phyloP scores from a whole-genome alignment of 2,113 vertebrate species.

The Oreochromis tanganicae region DNA sequence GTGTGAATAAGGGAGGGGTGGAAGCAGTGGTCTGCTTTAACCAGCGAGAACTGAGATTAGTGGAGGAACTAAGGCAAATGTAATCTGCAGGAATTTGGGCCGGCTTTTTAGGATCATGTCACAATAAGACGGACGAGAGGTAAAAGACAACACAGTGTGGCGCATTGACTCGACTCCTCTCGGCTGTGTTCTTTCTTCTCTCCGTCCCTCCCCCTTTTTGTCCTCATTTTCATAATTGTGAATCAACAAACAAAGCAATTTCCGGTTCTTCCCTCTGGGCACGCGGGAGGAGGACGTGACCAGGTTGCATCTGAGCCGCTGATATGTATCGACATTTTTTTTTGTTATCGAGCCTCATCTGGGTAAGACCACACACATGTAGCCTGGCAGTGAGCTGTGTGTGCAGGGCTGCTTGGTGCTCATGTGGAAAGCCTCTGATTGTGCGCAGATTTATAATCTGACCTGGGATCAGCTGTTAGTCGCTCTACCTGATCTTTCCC shows the following conservation, averaged over 20 bases:
- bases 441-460: background rate
- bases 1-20: slow-evolving; percentile 45
- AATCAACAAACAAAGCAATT: slow-evolving; percentile 39
- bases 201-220: background rate
- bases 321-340: slow-evolving; percentile 9
- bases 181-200: background rate
- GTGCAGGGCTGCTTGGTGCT: background rate
- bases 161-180: background rate
- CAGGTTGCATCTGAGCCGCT: slow-evolving; percentile 6
- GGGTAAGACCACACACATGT: background rate
- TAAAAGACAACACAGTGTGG: background rate
- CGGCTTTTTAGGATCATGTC: slow-evolving; percentile 8
- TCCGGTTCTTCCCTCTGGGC: slow-evolving; percentile 3
- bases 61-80: slow-evolving; percentile 7
- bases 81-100: slow-evolving; percentile 54
- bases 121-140: background rate
- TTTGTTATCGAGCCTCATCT: background rate
- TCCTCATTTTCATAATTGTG: slow-evolving; percentile 27
- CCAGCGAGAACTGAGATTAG: slow-evolving; percentile 37
- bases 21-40: slow-evolving; percentile 18
- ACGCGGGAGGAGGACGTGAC: slow-evolving; percentile 10
- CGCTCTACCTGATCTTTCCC: background rate
- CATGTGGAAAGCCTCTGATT: background rate
- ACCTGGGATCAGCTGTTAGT: background rate
- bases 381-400: background rate